phyloP scores from a whole-genome alignment of 2,113 vertebrate genomes.

The Tychaedon coryphoeus region DNA sequence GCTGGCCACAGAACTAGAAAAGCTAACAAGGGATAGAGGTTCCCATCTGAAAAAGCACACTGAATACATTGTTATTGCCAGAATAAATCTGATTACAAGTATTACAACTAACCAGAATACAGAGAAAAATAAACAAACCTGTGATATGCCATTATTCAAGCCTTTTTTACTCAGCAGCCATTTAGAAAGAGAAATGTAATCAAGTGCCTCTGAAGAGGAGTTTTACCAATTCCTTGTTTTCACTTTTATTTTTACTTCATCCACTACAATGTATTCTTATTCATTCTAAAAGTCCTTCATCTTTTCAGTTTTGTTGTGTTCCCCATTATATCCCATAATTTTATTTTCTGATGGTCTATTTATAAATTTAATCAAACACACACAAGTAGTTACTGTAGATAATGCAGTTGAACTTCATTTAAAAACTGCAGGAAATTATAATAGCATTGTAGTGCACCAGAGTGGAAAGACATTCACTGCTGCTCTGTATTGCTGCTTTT shows the following conservation, averaged over 20 bases:
- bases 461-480: background rate
- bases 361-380: background rate
- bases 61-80: background rate
- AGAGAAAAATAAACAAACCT: background rate
- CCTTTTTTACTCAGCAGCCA: background rate
- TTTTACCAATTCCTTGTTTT: background rate
- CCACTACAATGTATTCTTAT: background rate
- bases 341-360: slow-evolving; percentile 1
- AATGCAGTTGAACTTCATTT: slow-evolving; percentile 9
- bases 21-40: background rate
- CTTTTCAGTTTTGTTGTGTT: background rate
- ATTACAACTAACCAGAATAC: background rate
- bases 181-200: background rate
- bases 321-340: background rate
- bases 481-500: background rate
- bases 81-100: background rate
- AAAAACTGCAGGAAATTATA: background rate
- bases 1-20: background rate
- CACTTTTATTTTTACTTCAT: background rate
- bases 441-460: background rate
- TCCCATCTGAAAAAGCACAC: background rate
- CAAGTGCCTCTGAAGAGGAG: background rate
- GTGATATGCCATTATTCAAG: background rate
- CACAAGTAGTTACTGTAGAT: background rate
- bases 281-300: background rate